phyloP scores from a whole-genome alignment of 2,113 vertebrate species.

The Tiliqua scincoides region DNA sequence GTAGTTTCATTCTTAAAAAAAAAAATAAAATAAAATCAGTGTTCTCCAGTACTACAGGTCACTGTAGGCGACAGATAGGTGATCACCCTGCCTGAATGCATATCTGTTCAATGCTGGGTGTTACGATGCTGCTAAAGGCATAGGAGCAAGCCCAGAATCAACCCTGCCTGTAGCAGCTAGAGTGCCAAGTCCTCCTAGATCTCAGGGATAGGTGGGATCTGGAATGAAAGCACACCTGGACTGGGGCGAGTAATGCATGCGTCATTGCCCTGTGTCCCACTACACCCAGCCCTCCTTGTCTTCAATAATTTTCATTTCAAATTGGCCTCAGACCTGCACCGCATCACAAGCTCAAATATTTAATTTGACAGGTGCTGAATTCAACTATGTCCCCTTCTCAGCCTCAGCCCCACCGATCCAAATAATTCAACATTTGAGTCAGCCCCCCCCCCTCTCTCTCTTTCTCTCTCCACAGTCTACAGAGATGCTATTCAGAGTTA shows the following conservation, averaged over 20 bases:
- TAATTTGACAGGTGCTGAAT: background rate
- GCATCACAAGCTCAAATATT: background rate
- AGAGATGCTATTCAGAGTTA: background rate
- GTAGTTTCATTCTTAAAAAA: too few species aligned
- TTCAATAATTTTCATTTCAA: background rate
- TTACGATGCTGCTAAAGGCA: background rate
- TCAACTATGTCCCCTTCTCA: background rate
- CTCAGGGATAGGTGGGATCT: background rate
- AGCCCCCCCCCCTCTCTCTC: background rate
- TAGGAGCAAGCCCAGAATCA: background rate
- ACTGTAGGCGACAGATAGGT: too few species aligned
- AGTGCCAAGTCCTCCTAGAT: background rate
- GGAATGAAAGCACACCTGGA: background rate
- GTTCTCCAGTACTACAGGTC: background rate
- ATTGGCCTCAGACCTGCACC: background rate
- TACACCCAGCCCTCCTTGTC: background rate
- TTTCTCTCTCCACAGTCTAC: too few species aligned
- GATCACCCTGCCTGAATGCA: too few species aligned
- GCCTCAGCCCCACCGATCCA: fast-evolving
- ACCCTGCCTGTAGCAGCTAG: background rate
- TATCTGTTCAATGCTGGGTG: background rate
- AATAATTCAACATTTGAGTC: background rate
- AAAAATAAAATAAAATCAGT: too few species aligned
- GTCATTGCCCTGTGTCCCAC: background rate
- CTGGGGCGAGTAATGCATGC: background rate